Base-by-base conservation (phyloP, 1,140 invertebrate species). In the Vanessa atalanta region DNA sequence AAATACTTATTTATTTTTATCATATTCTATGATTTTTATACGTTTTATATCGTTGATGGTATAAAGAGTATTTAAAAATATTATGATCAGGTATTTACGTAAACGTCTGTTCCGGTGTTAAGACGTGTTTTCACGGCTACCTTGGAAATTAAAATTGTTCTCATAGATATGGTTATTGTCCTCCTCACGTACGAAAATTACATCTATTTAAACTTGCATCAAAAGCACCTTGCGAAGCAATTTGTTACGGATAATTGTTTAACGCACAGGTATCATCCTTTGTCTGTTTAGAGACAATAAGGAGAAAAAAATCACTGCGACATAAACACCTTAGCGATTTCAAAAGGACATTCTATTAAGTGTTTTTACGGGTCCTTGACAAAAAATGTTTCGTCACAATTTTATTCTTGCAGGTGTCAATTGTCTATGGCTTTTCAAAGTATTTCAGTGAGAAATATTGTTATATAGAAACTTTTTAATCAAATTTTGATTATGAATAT, bases 211-310 rank as follows among this genome's bases (percentile, higher is more conserved):
- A 81, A 76, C 75, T 88, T 75, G 70, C 77, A 82, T 83, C 83
- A 74, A 86, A 85, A 83, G 71, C 85, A 86, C 87, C 88, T 85
- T 84, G 85, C 82, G 65, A 78, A 71, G 79, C 84, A 90, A 92
- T 90, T 89, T 84, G 81, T 73, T 85, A 78, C 69, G 72, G 81
- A 83, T 84, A 84, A 86, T 89, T 92, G 87, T 91, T 83, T 88
- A 73, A 82, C 43, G 66, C 77, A 87, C 90, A 89, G 88, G 90
- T 90, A 92, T 74, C 53, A 47, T 79, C 83, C 79, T 84, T 88
- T 88, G 82, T 86, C 72, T 77, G 61, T 73, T 55, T 77, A 71
- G 78, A 81, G 81, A 85, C 83, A 80, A 83, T 80, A 65, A 73
- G 77, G 72, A 82, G 79, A 73, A 83, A 80, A 80, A 83, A 79